These are phyloP conservation scores for Cebidichthys violaceus DNA, from an alignment of 2,113 vertebrate genomes.

Conservation along the genomic window DNA sequence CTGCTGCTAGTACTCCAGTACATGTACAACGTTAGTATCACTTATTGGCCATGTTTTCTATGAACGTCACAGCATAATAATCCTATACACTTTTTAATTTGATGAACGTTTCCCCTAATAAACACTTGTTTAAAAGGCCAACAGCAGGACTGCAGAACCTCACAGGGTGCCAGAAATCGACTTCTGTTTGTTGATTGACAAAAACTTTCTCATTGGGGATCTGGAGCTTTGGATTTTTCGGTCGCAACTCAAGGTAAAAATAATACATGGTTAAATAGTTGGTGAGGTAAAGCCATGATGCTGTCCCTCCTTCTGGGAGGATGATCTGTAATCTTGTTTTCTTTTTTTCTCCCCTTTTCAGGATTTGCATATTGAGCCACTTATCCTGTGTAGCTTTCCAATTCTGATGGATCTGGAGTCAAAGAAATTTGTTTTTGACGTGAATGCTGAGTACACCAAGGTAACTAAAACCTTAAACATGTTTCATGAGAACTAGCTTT, in stretches of 20 bases:
- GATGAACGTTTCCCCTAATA: background rate
- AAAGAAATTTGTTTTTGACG: constrained; percentile 58
- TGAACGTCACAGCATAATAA: background rate
- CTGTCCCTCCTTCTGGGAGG: background rate
- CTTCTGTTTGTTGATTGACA: constrained; percentile 22
- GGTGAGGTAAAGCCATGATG: background rate
- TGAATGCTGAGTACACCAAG: rapidly evolving
- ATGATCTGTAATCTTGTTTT: background rate
- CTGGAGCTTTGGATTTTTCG: background rate
- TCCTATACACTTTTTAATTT: background rate
- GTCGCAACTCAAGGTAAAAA: background rate
- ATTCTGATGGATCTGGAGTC: constrained; percentile 68
- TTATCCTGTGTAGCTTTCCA: constrained; percentile 61
- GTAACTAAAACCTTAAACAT: constrained; percentile 13
- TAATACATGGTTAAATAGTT: background rate
- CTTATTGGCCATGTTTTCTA: background rate
- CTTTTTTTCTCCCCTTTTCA: background rate
- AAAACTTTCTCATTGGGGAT: background rate
- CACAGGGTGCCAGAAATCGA: constrained; percentile 16
- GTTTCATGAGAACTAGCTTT: background rate
- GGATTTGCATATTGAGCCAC: background rate
- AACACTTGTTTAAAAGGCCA: constrained; percentile 54
- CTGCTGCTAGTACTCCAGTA: constrained; percentile 66
- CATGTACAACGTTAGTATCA: constrained; percentile 66
- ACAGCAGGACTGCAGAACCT: constrained; percentile 37